Base-by-base conservation (phyloP, 2,113 vertebrate species). In the Sporophila hypoxantha region DNA sequence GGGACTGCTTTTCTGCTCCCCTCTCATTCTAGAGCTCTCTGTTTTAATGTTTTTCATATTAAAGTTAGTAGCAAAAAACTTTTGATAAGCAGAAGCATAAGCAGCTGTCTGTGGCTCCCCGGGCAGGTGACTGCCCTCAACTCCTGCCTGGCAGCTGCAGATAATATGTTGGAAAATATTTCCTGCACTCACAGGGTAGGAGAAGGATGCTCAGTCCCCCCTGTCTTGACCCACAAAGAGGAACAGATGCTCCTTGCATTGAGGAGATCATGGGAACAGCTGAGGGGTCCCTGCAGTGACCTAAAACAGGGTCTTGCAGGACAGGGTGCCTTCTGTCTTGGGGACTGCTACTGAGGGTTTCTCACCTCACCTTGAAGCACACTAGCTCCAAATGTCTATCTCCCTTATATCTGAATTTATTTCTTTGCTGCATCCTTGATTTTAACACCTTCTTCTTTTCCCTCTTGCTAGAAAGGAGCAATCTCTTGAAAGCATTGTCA, bases 61-160 rank as follows among this genome's bases (percentile, higher is more conserved):
- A 20, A 76, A 77, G 49, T 56, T 77, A 64, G 32, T 32, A 71
- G 53, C 76, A 60, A 60, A 37, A 27, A 60, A 37, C 36, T 60
- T 60, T 27, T 90, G 71, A 75, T 93, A 91, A 71, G 57, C 36
- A 80, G 71, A 46, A 39, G 8, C 39, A n/a, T n/a, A 67, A 73
- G 41, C 1, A 1, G 16, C 74, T 80, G 12, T n/a, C 47, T 65
- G 8, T 70, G 75, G 39, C 53, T 77, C 44, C 49, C 37, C 0
- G 3, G 76, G 66, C 49, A 65, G 53, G 53, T 76, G 76, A 19
- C 69, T 81, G 65, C 73, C 61, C 74, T 89, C 37, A 23, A 20
- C 69, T 83, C 50, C 77, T 57, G 59, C 42, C 80, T 95, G 86
- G 66, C 57, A 88, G 53, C 85, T 75, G 57, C 37, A 92, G 91